Evolutionary conservation across 2,888 invertebrate genomes (phyloP).

Genomic region (Mongoloraphidia duomilia): DNA sequence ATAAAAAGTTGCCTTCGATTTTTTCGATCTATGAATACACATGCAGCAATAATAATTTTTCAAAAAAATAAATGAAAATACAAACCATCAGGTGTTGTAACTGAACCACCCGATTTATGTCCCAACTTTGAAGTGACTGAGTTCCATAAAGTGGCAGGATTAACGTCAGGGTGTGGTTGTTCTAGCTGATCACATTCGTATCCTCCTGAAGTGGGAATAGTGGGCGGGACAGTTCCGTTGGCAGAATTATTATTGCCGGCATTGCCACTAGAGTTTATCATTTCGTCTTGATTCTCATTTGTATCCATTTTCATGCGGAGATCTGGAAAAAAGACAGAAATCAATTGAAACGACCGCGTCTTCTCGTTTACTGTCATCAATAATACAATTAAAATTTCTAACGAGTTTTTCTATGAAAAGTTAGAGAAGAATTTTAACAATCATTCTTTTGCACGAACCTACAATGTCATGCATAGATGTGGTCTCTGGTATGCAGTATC

Average conservation of each 20-base stretch:
- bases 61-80: slow-evolving; percentile 5
- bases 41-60: neutral
- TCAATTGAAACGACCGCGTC: too few species aligned
- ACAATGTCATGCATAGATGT: too few species aligned
- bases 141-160: slow-evolving; percentile 39
- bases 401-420: too few species aligned
- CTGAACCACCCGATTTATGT: slow-evolving; percentile 60
- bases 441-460: too few species aligned
- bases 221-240: slow-evolving; percentile 32
- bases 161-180: slow-evolving; percentile 32
- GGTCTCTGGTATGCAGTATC: too few species aligned
- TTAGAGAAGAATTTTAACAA: too few species aligned
- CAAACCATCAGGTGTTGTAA: slow-evolving; percentile 74
- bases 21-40: neutral
- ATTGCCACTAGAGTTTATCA: slow-evolving; percentile 27
- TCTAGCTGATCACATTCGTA: slow-evolving; percentile 45
- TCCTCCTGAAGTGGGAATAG: slow-evolving; percentile 24
- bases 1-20: too few species aligned
- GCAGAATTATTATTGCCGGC: slow-evolving; percentile 24
- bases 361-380: too few species aligned
- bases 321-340: slow-evolving; percentile 47
- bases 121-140: slow-evolving; percentile 35
- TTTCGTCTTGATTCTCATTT: slow-evolving; percentile 24
- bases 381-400: too few species aligned
- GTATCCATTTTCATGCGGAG: slow-evolving; percentile 61